Evolutionary conservation across 2,113 vertebrate genomes (phyloP), one percentile per base, ranked within the genome.

Genomic region (Asarcornis scutulata): DNA sequence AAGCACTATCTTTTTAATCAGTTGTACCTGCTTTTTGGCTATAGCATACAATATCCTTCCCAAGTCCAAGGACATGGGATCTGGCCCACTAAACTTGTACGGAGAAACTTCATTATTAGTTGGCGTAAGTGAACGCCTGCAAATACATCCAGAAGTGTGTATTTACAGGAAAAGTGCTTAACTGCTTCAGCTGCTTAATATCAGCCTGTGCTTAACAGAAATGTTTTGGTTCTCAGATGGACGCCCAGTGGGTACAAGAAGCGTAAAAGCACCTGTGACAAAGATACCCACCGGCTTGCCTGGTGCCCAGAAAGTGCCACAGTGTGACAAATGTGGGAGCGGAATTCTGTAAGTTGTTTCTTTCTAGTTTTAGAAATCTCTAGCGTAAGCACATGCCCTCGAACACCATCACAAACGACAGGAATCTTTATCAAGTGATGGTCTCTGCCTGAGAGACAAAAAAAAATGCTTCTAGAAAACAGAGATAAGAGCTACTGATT

Each of bases 311-410:
- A 99, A 98, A 95, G 98, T 99, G 97, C 99, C 99, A 3, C 80
- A 99, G 91, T 99, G 99, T 60, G 99, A 99, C 98, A 99, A 99
- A 86, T 99, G 99, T 94, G 99, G 99, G 55, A 99, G 98, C 60
- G 99, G 99, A 87, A 99, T 99, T 67, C 97, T 99, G 99, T 99
- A 97, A 98, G 99, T 99, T 52, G 17, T 34, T 80, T 83, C 21
- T 67, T 90, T 84, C 79, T 42, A 8, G 13, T 67, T 75, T 83
- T n/a, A 89, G 32, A 91, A 75, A 72, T 76, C 11, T 40, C 55
- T 56, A 53, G 26, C 16, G 81, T 17, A 81, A 86, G 34, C 8
- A 36, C 25, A 25, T 0, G 0, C 52, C 38, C 50, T 48, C 16
- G 73, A 72, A 75, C 31, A 27, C 32, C 29, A 42, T 25, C 2